phyloP scores from a whole-genome alignment of 2,888 invertebrate genomes.

The Anthophora plumipes region DNA sequence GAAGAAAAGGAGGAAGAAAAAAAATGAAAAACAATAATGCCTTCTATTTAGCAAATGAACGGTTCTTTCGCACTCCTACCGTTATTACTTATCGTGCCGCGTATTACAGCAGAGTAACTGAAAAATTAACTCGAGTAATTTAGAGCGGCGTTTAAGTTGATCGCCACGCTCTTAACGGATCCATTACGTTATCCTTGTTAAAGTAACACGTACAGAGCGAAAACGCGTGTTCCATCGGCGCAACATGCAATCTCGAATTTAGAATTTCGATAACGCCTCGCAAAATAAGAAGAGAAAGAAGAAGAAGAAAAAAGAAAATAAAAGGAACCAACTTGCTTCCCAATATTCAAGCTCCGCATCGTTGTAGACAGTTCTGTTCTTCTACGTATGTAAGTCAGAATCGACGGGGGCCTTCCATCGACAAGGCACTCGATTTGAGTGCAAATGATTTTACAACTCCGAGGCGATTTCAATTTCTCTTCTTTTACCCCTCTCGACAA shows the following conservation, averaged over 20 bases:
- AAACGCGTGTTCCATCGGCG: constrained; percentile 32
- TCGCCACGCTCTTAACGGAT: constrained; percentile 60
- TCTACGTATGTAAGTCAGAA: no score
- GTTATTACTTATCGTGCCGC: constrained; percentile 60
- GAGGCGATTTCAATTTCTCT: constrained; percentile 71
- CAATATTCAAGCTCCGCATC: no score
- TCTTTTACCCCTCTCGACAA: constrained; percentile 43
- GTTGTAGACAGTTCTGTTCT: no score
- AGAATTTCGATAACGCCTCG: constrained; percentile 37
- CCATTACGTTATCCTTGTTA: constrained; percentile 63
- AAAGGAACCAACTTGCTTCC: no score
- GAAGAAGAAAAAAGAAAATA: no score
- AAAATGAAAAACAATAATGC: constrained; percentile 45
- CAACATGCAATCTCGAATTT: constrained; percentile 54
- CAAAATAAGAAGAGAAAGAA: no score
- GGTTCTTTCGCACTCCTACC: constrained; percentile 56
- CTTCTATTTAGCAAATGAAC: constrained; percentile 56
- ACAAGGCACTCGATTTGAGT: no score
- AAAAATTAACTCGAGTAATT: constrained; percentile 68
- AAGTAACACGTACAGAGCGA: constrained; percentile 45
- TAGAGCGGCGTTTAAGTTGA: constrained; percentile 65
- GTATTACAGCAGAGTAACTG: constrained; percentile 64
- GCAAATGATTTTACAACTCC: constrained; percentile 58
- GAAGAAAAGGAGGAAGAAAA: no score
- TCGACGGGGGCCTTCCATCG: not conserved